Conservation (phyloP, 1,140 invertebrate genomes). For the Sarcophaga peregrina region DNA sequence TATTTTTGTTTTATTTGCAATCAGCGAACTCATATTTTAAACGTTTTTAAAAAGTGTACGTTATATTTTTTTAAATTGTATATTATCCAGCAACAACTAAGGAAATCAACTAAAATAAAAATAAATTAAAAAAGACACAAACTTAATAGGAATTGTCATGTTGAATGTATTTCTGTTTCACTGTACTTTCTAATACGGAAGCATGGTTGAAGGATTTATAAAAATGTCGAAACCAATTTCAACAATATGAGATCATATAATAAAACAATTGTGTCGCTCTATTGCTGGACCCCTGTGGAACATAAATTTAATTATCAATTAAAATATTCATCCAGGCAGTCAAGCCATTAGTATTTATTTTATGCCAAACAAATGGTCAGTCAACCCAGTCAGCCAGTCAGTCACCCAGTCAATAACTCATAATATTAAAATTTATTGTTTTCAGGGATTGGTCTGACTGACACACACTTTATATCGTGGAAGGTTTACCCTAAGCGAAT, state of each 20-base stretch:
- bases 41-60: too few species aligned
- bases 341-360: neutral
- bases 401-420: neutral
- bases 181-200: constrained; percentile 4
- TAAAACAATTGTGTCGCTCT: too few species aligned
- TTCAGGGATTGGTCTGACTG: constrained; percentile 17
- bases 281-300: neutral
- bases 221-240: constrained; percentile 1
- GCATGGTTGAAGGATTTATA: constrained; percentile 37
- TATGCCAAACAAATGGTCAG: too few species aligned
- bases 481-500: neutral
- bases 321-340: neutral
- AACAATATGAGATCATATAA: constrained; percentile 17
- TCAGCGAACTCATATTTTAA: too few species aligned
- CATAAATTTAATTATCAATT: neutral
- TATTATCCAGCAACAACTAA: too few species aligned
- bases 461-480: neutral
- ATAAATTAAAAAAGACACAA: neutral
- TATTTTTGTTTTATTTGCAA: too few species aligned
- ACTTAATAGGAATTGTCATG: neutral
- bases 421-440: constrained; percentile 5
- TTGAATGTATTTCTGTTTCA: neutral
- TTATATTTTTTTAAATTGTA: too few species aligned
- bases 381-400: neutral
- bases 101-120: neutral